Base-by-base conservation (phyloP, 2,888 invertebrate species). In the Leucophenga montana region DNA sequence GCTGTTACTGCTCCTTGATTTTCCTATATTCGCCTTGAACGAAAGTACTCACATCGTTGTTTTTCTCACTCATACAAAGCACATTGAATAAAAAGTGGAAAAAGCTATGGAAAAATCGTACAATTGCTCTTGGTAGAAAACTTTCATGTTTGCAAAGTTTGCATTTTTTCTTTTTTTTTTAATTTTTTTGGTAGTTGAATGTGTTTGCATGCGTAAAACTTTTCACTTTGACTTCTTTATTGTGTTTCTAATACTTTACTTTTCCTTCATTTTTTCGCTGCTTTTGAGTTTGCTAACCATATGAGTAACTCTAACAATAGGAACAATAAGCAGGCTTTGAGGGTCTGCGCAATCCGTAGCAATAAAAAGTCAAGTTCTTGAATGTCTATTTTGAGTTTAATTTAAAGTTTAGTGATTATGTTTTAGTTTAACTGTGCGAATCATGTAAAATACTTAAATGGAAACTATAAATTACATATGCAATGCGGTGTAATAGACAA, bases 191-290 rank as follows among this genome's bases (percentile, higher is more conserved):
- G 22, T 46, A 3, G 39, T 48, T 13, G 39, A 54, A 69, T 61
- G 68, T 69, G 59, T 53, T 68, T 53, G 67, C 61, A 69, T 84
- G 85, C 84, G 81, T 79, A 83, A 84, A 83, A 83, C 83, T 83
- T 83, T 83, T 83, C 80, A 85, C 83, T 83, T 83, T 85, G 83
- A 85, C 79, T 83, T 77, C 82, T 85, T 85, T 83, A 85, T 85
- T 84, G 84, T 84, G 78, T 84, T 83, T 83, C 83, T 85, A 83
- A 83, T 83, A 84, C 82, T 83, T 84, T 83, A 78, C 77, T 78
- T 79, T 82, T 78, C 82, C 6, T 20, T 13, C 18, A 14, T 11
- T 56, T 56, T 39, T 39, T 39, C 39, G 8, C 1, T 39, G 3
- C 11, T 39, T 39, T 39, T 39, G 8, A 39, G 18, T 27, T 27